Base-by-base conservation (phyloP, 2,797 vertebrate genomes). In the Notolepis coatsorum region DNA sequence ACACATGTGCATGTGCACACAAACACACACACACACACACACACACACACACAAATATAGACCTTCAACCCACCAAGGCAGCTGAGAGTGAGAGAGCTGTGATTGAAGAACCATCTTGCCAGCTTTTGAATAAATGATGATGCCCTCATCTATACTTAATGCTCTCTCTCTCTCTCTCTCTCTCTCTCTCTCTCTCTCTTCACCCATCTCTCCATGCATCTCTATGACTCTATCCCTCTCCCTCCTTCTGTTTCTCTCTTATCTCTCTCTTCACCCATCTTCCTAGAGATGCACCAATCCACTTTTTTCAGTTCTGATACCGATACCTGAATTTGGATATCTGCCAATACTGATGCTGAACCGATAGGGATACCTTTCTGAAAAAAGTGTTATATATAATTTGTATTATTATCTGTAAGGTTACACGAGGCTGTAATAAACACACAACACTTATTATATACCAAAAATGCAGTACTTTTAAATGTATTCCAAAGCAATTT, bases 101-200 rank as follows among this genome's bases (percentile, higher is more conserved):
- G 56, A 46, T 35, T 59, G 41, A 25, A 27, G 43, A 35, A 18
- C 24, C 48, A 39, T 84, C 56, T 60, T 68, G 35, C 61, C 67
- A 79, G 49, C 73, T 81, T 48, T 8, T 89, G 74, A 87, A 89
- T 89, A 80, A 89, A 81, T 85, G 65, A 89, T 85, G 79, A 71
- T 20, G 54, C 69, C 67, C 70, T 81, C 82, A 86, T 89, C 75
- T 54, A 87, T 86, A 52, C 73, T 85, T 84, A 62, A 87, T 89
- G 73, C 31, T 54, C 49, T 25, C 49, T 43, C 25, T 7, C 54
- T 1, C 35, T 59, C 77, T 23, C 4, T 43, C 55, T 60, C 67
- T 20, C 35, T 57, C 41, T 21, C 5, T 10, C 30, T 65, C 53
- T 64, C 41, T 38, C 30, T 33, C 35, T 12, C 43, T 23, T 33